A percentile compares a stretch with the other conserved stretches of the same genome.
These are phyloP conservation scores for Tiaroga cobitis DNA, from an alignment of 2,797 vertebrate genomes.

Conservation along the genomic window DNA sequence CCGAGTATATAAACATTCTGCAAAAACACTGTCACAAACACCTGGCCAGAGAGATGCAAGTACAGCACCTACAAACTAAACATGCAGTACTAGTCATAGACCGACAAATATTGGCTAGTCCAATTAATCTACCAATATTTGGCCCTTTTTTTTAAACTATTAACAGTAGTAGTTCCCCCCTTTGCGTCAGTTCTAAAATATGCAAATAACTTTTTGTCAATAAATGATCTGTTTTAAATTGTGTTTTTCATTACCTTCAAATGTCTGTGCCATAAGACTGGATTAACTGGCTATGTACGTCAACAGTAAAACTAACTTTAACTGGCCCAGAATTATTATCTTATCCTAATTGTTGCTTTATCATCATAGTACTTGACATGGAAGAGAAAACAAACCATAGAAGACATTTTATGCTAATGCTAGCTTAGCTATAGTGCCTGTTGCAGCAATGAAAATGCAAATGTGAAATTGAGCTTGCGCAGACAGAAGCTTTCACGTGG, in stretches of 20 bases:
- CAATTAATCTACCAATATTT: neutral
- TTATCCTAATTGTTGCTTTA: neutral
- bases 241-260: neutral
- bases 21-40: too few species aligned
- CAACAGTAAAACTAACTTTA: neutral
- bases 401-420: neutral
- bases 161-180: too few species aligned
- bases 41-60: too few species aligned
- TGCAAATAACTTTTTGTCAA: neutral
- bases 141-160: too few species aligned
- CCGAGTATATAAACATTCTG: too few species aligned
- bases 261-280: neutral
- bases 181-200: neutral
- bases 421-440: neutral
- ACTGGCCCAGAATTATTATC: neutral
- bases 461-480: neutral
- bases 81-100: too few species aligned
- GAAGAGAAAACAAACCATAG: neutral
- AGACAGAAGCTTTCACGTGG: neutral
- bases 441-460: neutral
- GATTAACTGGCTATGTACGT: neutral
- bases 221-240: neutral
- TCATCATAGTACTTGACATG: neutral
- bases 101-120: neutral
- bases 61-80: too few species aligned